These are phyloP conservation scores for Ancistrus triradiatus DNA, from an alignment of 2,113 vertebrate species.

Conservation along the genomic window DNA sequence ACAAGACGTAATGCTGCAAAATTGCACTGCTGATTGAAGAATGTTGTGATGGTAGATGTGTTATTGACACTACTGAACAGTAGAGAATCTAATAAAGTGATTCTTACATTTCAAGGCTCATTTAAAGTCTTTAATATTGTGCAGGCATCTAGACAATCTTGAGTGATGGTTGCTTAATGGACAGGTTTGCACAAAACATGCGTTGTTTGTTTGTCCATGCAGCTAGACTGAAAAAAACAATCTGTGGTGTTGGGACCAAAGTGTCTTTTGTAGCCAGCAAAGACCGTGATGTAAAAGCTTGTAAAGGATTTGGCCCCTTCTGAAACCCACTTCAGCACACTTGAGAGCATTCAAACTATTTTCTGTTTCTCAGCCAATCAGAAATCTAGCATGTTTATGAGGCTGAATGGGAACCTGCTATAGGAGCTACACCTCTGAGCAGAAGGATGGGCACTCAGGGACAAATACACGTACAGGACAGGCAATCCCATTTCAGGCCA, in stretches of 20 bases:
- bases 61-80: no score
- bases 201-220: conserved; percentile 22
- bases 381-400: conserved; percentile 59
- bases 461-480: conserved; percentile 46
- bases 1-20: no score
- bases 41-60: no score
- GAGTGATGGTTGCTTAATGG: conserved; percentile 26
- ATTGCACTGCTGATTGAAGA: no score
- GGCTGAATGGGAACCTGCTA: conserved; percentile 55
- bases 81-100: no score
- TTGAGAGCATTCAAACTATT: conserved; percentile 58
- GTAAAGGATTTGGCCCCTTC: conserved; percentile 44
- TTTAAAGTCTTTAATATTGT: no score
- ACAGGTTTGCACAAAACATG: conserved; percentile 27
- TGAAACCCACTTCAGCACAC: conserved; percentile 49
- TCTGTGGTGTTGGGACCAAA: conserved; percentile 11
- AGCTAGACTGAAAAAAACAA: conserved; percentile 13
- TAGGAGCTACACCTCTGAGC: conserved; percentile 42
- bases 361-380: conserved; percentile 63
- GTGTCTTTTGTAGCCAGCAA: conserved; percentile 36
- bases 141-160: conserved; percentile 18
- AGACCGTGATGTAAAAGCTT: conserved; percentile 45
- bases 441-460: conserved; percentile 23
- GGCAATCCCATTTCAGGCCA: neutral
- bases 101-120: no score